A percentile compares a stretch with the other conserved stretches of the same genome.
These are phyloP conservation scores for Cotesia glomerata DNA, from an alignment of 1,140 invertebrate genomes.

Conservation along the genomic window DNA sequence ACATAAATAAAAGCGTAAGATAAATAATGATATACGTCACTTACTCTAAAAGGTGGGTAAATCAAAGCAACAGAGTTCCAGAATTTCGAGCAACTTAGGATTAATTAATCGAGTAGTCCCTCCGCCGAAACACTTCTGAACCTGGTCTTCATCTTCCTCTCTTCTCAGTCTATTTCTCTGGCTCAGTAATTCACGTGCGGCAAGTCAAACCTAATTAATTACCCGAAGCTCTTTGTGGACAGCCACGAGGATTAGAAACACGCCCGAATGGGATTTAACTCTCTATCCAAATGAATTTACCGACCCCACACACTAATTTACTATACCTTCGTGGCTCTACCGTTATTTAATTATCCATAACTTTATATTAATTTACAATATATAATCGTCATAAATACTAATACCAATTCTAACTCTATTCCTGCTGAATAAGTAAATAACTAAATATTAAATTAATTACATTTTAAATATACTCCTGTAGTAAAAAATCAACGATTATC, in stretches of 20 bases:
- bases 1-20: too few relatives aligned
- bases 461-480: too few relatives aligned
- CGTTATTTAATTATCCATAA: too few relatives aligned
- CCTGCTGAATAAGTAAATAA: too few relatives aligned
- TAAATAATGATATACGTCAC: neutral
- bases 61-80: conserved; percentile 34
- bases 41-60: conserved; percentile 59
- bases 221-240: conserved; percentile 33
- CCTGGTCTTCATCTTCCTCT: neutral
- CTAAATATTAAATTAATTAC: too few relatives aligned
- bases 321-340: neutral
- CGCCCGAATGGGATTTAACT: conserved; percentile 23
- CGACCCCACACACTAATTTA: neutral
- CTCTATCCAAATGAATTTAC: conserved; percentile 21
- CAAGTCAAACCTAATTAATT: conserved; percentile 63
- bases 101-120: conserved; percentile 57
- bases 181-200: conserved; percentile 52
- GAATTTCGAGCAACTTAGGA: conserved; percentile 50
- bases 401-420: too few relatives aligned
- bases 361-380: neutral
- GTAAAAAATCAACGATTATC: too few relatives aligned
- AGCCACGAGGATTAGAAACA: conserved; percentile 32
- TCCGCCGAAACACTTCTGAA: too few relatives aligned
- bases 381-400: too few relatives aligned
- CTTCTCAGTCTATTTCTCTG: neutral